Conservation (phyloP, 2,888 invertebrate species). For the Choreutis nemorana region DNA sequence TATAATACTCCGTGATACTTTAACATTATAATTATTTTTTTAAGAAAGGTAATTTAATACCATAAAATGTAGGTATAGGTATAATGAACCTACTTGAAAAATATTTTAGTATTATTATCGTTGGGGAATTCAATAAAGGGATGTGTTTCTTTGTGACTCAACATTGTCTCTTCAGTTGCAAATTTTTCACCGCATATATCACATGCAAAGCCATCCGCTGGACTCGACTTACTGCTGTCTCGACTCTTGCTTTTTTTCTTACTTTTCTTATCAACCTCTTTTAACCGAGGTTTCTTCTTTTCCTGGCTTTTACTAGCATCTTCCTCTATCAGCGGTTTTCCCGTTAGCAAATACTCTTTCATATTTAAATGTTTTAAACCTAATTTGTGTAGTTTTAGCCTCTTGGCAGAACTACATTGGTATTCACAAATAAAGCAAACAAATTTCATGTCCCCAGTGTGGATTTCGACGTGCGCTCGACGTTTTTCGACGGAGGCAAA, state of each 20-base stretch:
- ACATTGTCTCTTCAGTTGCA: conserved; percentile 34
- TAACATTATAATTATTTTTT: too few relatives aligned
- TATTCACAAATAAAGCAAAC: conserved; percentile 59
- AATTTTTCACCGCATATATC: conserved; percentile 55
- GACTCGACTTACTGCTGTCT: conserved; percentile 12
- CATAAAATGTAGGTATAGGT: not conserved
- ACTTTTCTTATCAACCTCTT: conserved; percentile 21
- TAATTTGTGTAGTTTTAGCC: conserved; percentile 42
- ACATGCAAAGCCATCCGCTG: conserved; percentile 23
- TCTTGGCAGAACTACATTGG: conserved; percentile 49
- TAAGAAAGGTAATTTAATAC: too few relatives aligned
- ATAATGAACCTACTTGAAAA: conserved; percentile 34
- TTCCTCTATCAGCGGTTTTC: conserved; percentile 29
- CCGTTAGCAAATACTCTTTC: conserved; percentile 43
- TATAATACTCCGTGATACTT: too few relatives aligned
- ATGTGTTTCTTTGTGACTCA: conserved; percentile 50
- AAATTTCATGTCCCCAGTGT: conserved; percentile 55
- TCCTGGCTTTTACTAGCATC: conserved; percentile 25
- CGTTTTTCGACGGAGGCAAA: conserved; percentile 49
- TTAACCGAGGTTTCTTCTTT: conserved; percentile 16
- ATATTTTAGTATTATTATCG: conserved; percentile 57
- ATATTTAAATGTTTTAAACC: conserved; percentile 47
- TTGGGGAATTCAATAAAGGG: conserved; percentile 59
- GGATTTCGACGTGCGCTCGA: conserved; percentile 43
- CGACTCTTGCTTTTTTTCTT: conserved; percentile 13